Percentiles rank a stretch among this genome's conserved stretches.
Conservation (phyloP, 1,140 invertebrate species). For the Neodiprion virginianus region DNA sequence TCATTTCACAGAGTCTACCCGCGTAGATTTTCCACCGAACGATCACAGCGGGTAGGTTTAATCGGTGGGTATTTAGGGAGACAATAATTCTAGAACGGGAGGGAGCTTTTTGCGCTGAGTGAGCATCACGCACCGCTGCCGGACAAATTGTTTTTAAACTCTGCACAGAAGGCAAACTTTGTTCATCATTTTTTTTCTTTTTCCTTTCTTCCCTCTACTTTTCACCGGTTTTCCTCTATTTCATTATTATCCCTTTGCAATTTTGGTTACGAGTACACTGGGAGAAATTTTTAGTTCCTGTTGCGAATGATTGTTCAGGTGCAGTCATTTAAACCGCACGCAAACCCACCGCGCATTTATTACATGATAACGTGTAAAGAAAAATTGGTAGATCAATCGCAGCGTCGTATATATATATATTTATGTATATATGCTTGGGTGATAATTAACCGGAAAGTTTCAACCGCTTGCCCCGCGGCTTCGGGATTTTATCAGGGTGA, state of each 20-base stretch:
- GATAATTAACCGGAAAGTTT: background rate
- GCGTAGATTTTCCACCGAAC: background rate
- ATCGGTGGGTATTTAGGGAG: conserved; percentile 4
- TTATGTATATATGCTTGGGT: background rate
- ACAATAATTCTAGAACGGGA: background rate
- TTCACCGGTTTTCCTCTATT: background rate
- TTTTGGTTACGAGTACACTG: no score
- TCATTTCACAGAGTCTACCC: no score
- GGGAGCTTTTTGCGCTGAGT: background rate
- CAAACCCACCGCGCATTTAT: no score
- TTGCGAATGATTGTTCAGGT: no score
- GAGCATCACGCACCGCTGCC: conserved; percentile 1
- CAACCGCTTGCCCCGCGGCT: background rate
- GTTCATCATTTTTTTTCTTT: background rate
- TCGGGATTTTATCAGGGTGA: background rate
- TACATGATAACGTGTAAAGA: no score
- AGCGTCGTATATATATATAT: no score
- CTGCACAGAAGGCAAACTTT: conserved; percentile 2
- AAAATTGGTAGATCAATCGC: no score
- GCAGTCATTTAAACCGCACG: no score
- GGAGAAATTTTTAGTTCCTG: no score
- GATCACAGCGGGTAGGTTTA: conserved; percentile 1
- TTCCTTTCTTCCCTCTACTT: background rate
- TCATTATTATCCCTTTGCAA: no score
- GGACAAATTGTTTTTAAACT: conserved; percentile 2